Evolutionary conservation across 2,113 vertebrate genomes (phyloP).

Genomic region (Puntigrus tetrazona): DNA sequence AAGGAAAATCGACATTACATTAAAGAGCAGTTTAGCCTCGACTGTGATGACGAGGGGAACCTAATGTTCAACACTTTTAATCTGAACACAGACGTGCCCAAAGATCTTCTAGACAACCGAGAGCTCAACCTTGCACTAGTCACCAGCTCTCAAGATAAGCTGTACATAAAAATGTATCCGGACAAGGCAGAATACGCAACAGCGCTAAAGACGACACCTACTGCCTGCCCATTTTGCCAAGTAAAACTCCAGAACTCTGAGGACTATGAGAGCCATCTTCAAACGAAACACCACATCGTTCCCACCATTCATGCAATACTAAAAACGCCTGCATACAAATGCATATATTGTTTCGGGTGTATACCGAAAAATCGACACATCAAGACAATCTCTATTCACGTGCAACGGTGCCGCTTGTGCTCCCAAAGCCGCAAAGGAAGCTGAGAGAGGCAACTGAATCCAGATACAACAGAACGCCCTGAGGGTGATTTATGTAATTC

Average conservation of each 20-base stretch:
- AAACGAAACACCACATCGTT: slow-evolving; percentile 82
- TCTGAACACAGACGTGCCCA: slow-evolving; percentile 76
- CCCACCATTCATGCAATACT: slow-evolving; percentile 84
- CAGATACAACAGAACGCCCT: slow-evolving; percentile 54
- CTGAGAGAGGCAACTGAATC: slow-evolving; percentile 59
- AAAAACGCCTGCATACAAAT: slow-evolving; percentile 88
- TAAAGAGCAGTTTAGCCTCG: slow-evolving; percentile 76
- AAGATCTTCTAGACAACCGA: slow-evolving; percentile 78
- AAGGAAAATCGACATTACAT: slow-evolving; percentile 75
- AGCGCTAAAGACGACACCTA: slow-evolving; percentile 50
- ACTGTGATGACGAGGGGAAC: slow-evolving; percentile 73
- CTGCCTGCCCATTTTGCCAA: slow-evolving; percentile 83
- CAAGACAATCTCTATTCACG: slow-evolving; percentile 83
- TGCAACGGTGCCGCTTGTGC: slow-evolving; percentile 85
- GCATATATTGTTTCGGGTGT: slow-evolving; percentile 87
- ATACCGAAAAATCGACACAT: slow-evolving; percentile 83
- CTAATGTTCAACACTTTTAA: slow-evolving; percentile 80
- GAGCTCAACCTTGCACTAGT: slow-evolving; percentile 83
- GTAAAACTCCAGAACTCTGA: slow-evolving; percentile 70
- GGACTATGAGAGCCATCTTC: slow-evolving; percentile 80
- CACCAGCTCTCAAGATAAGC: slow-evolving; percentile 72
- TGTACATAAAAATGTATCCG: slow-evolving; percentile 82
- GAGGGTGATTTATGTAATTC: slow-evolving; percentile 28
- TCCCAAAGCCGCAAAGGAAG: slow-evolving; percentile 76
- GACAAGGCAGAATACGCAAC: slow-evolving; percentile 60